phyloP scores from a whole-genome alignment of 2,797 vertebrate species.

The Prunella strophiata region DNA sequence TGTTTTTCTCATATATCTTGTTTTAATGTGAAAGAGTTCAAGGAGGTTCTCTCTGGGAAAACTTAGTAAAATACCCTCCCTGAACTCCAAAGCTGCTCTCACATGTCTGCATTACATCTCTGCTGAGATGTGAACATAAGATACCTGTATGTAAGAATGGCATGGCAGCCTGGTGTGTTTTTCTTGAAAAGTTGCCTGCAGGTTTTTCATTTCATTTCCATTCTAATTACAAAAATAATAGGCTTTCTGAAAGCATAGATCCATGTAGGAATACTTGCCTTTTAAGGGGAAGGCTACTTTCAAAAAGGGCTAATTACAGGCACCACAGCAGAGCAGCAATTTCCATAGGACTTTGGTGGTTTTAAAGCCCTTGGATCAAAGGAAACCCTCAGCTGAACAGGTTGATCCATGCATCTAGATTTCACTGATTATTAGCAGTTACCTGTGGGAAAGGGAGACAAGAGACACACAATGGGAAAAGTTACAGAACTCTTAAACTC shows the following conservation, averaged over 20 bases:
- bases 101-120: not conserved
- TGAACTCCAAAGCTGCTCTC: not conserved
- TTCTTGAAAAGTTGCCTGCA: not conserved
- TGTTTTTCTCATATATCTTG: not conserved
- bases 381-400: not conserved
- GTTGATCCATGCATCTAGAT: not conserved
- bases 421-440: not conserved
- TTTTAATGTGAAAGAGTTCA: not conserved
- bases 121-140: not conserved
- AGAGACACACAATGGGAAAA: not conserved
- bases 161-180: not conserved
- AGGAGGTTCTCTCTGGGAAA: not conserved
- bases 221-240: not conserved
- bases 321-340: not conserved
- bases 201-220: constrained; percentile 5
- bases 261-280: not conserved
- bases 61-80: not conserved
- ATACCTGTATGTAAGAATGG: not conserved
- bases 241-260: not conserved
- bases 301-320: not conserved
- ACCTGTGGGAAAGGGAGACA: not conserved
- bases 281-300: not conserved
- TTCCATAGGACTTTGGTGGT: not conserved
- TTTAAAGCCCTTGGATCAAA: not conserved
- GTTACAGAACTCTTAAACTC: not conserved